Conservation (phyloP, 2,797 vertebrate genomes). For the Manis javanica region DNA sequence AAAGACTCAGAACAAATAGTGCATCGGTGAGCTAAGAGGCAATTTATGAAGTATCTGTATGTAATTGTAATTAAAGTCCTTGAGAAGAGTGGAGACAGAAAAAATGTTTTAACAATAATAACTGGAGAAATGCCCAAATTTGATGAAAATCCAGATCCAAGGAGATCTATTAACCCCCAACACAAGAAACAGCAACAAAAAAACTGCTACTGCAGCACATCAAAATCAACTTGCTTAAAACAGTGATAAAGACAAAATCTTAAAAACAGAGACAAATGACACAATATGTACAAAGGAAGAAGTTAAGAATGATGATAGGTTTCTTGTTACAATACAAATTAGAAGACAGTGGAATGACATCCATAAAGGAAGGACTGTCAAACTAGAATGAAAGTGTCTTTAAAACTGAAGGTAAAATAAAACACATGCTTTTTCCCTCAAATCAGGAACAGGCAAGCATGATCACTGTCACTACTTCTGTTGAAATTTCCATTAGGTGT, state of each 20-base stretch:
- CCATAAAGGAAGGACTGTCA: neutral
- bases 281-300: neutral
- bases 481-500: neutral
- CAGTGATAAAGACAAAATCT: neutral
- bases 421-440: neutral
- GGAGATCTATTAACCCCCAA: neutral
- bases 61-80: neutral
- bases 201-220: neutral
- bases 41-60: neutral
- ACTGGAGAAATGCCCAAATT: neutral
- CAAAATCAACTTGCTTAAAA: neutral
- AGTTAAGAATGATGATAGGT: neutral
- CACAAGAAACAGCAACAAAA: neutral
- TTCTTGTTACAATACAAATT: neutral
- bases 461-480: neutral
- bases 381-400: neutral
- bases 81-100: neutral
- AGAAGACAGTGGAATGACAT: neutral
- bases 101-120: neutral
- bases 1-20: neutral
- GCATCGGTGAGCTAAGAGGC: neutral
- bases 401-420: neutral
- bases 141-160: neutral
- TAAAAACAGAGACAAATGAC: conserved; percentile 1
- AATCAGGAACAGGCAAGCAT: neutral